Conservation (phyloP, 2,797 vertebrate species). For the Zalophus californianus region DNA sequence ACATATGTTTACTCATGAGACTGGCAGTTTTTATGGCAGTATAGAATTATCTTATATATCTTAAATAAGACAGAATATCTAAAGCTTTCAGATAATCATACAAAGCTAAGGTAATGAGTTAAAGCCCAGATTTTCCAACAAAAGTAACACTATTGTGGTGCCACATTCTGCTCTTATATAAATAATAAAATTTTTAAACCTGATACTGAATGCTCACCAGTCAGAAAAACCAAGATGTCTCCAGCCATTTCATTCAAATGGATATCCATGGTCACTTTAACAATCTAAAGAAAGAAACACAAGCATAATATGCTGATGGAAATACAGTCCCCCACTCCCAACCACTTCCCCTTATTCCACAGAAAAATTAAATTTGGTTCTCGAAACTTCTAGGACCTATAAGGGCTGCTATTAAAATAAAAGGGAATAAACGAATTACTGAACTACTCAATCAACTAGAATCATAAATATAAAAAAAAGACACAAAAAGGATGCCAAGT, state of each 20-base stretch:
- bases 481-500: conserved; percentile 44
- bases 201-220: conserved; percentile 88
- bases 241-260: conserved; percentile 95
- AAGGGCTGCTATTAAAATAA: not conserved
- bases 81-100: conserved; percentile 18
- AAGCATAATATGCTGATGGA: conserved; percentile 7
- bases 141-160: not conserved
- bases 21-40: not conserved
- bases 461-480: conserved; percentile 55
- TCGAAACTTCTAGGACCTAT: conserved; percentile 21
- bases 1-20: conserved; percentile 1
- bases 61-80: not conserved
- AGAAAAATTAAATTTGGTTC: conserved; percentile 38
- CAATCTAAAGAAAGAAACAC: conserved; percentile 90
- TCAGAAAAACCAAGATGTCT: conserved; percentile 98
- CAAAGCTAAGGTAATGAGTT: not conserved
- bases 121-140: not conserved
- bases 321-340: not conserved
- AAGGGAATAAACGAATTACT: conserved; percentile 41
- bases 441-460: conserved; percentile 51
- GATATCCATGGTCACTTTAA: conserved; percentile 94
- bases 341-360: not conserved
- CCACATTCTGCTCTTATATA: not conserved
- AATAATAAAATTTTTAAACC: conserved; percentile 39
- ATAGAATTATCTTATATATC: not conserved